Evolutionary conservation across 2,797 vertebrate species (phyloP).

Genomic region (Typhlichthys subterraneus): DNA sequence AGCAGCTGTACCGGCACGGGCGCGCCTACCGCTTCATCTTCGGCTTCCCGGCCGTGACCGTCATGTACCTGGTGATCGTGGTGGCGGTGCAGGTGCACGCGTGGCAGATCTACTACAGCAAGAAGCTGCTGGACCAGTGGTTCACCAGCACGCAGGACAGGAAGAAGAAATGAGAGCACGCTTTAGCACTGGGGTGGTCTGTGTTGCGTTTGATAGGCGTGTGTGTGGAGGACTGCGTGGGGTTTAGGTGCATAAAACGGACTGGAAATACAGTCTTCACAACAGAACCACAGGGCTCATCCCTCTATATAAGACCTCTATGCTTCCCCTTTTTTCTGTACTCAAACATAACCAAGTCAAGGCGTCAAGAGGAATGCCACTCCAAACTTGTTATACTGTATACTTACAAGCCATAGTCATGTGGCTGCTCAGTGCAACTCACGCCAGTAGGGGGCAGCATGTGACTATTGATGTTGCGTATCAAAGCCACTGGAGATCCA

Average conservation of each 20-base stretch:
- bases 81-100: slow-evolving; percentile 90
- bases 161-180: slow-evolving; percentile 85
- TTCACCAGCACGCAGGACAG: slow-evolving; percentile 94
- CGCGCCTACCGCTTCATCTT: slow-evolving; percentile 96
- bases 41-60: slow-evolving; percentile 88
- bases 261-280: no score
- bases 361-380: no score
- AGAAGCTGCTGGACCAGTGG: slow-evolving; percentile 96
- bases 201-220: not conserved
- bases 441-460: no score
- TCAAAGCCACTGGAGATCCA: no score
- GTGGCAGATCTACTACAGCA: slow-evolving; percentile 98
- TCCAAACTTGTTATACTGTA: no score
- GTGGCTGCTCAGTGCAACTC: no score
- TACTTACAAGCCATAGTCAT: no score
- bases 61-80: slow-evolving; percentile 92
- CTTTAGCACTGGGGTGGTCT: not conserved
- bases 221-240: slow-evolving; percentile 6
- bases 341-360: no score
- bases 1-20: slow-evolving; percentile 93
- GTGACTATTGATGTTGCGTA: no score
- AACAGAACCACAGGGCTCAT: no score
- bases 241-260: not conserved
- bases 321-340: no score
- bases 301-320: no score